Conservation (phyloP, 1,140 invertebrate genomes). For the Grapholita molesta region DNA sequence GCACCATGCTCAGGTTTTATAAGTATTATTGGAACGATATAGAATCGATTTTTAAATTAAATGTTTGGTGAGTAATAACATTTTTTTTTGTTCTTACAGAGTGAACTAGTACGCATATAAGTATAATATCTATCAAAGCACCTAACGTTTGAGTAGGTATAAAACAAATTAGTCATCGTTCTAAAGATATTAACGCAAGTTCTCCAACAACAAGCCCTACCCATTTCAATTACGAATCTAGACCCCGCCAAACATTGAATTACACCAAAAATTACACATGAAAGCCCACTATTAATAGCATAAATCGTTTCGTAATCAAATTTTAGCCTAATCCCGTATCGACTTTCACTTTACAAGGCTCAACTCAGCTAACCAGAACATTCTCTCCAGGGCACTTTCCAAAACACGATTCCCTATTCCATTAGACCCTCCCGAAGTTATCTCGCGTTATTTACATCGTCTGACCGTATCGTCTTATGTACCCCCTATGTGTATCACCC, state of each 20-base stretch:
- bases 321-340: slow-evolving; percentile 68
- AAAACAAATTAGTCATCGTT: too few relatives aligned
- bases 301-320: slow-evolving; percentile 67
- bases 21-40: too few relatives aligned
- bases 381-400: slow-evolving; percentile 73
- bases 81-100: too few relatives aligned
- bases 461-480: slow-evolving; percentile 74
- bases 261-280: slow-evolving; percentile 7
- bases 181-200: too few relatives aligned
- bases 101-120: too few relatives aligned
- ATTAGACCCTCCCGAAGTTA: slow-evolving; percentile 75
- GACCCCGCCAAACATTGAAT: background rate
- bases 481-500: slow-evolving; percentile 56
- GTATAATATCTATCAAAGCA: too few relatives aligned
- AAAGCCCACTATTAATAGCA: slow-evolving; percentile 39
- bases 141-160: too few relatives aligned
- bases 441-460: slow-evolving; percentile 76
- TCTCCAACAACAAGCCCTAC: background rate
- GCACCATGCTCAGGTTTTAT: too few relatives aligned
- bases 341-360: slow-evolving; percentile 71
- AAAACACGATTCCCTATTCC: slow-evolving; percentile 75
- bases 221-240: background rate
- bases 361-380: slow-evolving; percentile 64
- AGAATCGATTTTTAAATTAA: too few relatives aligned
- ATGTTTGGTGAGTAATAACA: too few relatives aligned